These are phyloP conservation scores for Hydrotaea cyrtoneurina DNA, from an alignment of 2,888 invertebrate species.

Conservation along the genomic window DNA sequence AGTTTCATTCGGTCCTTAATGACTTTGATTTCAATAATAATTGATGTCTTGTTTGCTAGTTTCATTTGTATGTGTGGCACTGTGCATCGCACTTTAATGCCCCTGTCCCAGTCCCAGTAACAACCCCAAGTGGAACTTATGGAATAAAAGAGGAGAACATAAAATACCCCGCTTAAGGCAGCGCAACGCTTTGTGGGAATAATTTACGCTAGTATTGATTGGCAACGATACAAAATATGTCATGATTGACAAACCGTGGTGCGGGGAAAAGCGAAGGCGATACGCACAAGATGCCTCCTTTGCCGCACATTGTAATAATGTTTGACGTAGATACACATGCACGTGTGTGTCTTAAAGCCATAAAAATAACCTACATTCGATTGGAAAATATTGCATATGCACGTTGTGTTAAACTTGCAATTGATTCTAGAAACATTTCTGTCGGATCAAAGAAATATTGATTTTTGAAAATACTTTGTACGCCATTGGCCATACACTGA, in stretches of 20 bases:
- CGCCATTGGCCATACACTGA: no score
- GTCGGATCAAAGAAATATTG: no score
- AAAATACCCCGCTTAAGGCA: neutral
- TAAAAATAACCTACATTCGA: neutral
- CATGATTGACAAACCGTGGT: neutral
- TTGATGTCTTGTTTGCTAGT: no score
- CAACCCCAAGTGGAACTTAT: neutral
- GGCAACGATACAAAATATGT: neutral
- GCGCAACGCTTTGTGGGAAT: neutral
- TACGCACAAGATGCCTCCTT: neutral
- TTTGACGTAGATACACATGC: neutral
- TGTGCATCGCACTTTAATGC: no score
- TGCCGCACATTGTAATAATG: neutral
- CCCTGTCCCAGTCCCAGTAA: no score
- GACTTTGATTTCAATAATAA: no score
- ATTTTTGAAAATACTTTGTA: no score
- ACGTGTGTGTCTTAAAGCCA: neutral
- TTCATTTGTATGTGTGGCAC: no score
- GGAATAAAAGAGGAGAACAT: neutral
- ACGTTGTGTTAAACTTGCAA: no score
- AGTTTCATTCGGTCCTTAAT: no score
- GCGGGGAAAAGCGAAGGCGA: neutral
- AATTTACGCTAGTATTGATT: neutral
- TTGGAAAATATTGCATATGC: no score
- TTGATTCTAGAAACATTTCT: no score